A percentile compares a stretch with the other conserved stretches of the same genome.
These are phyloP conservation scores for Amphipyra berbera DNA, from an alignment of 2,888 invertebrate species.

Conservation along the genomic window DNA sequence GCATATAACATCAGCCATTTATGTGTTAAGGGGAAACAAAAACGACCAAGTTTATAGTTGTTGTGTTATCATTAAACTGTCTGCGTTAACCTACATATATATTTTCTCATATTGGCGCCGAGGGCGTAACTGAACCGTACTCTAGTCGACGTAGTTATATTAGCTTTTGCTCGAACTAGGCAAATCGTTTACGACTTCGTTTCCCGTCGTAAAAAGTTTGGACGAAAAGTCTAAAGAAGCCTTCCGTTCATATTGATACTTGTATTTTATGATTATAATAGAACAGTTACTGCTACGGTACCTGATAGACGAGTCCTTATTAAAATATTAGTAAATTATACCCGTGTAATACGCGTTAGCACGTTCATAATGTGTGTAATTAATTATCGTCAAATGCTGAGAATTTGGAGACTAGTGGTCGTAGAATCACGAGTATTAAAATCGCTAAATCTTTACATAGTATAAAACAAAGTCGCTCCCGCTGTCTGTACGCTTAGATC, in stretches of 20 bases:
- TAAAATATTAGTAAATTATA: conserved; percentile 4
- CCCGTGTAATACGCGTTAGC: conserved; percentile 3
- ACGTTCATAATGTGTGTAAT: conserved; percentile 17
- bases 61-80: conserved; percentile 49
- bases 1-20: conserved; percentile 30
- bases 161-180: conserved; percentile 24
- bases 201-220: conserved; percentile 42
- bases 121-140: conserved; percentile 34
- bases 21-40: conserved; percentile 40
- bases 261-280: conserved; percentile 2
- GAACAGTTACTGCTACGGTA: conserved; percentile 12
- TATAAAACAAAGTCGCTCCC: no score
- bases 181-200: conserved; percentile 38
- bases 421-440: no score
- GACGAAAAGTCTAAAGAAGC: conserved; percentile 18
- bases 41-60: conserved; percentile 45
- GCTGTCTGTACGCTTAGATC: no score
- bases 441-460: no score
- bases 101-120: conserved; percentile 45
- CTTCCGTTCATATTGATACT: conserved; percentile 9
- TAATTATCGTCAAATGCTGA: conserved; percentile 11
- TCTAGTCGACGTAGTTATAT: conserved; percentile 40
- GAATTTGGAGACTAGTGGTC: background rate
- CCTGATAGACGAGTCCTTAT: background rate
- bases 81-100: conserved; percentile 49